phyloP scores from a whole-genome alignment of 2,888 invertebrate genomes.

The Erynnis tages region DNA sequence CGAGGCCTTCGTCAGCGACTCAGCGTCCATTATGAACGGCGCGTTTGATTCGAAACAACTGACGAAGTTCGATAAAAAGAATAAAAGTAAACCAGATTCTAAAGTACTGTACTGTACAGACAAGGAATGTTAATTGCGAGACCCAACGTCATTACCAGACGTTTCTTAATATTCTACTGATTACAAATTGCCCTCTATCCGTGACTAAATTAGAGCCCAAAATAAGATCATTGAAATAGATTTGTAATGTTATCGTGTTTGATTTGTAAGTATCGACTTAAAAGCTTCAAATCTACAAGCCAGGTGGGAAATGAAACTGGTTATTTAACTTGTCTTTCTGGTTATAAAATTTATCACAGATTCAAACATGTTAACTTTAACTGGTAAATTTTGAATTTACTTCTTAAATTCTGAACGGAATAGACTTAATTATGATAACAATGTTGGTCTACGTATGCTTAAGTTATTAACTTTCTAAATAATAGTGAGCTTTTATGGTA shows the following conservation, averaged over 20 bases:
- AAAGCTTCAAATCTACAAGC: neutral
- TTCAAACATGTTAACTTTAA: neutral
- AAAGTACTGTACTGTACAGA: slow-evolving; percentile 47
- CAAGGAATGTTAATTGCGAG: slow-evolving; percentile 39
- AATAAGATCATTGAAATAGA: slow-evolving; percentile 9
- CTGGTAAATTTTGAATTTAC: neutral
- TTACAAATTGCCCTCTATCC: slow-evolving; percentile 12
- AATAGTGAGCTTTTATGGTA: neutral
- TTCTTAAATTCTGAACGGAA: neutral
- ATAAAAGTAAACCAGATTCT: slow-evolving; percentile 47
- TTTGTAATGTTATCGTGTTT: slow-evolving; percentile 7
- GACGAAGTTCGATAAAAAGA: slow-evolving; percentile 40
- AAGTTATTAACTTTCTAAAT: slow-evolving; percentile 1
- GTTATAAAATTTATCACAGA: slow-evolving; percentile 10
- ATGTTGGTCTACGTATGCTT: neutral
- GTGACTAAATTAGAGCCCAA: slow-evolving; percentile 14
- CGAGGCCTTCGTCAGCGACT: slow-evolving; percentile 45
- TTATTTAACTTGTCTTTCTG: slow-evolving; percentile 12
- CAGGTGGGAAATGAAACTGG: neutral
- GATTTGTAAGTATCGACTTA: slow-evolving; percentile 3
- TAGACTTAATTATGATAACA: neutral
- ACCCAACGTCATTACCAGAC: slow-evolving; percentile 21
- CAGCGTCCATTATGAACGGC: slow-evolving; percentile 63
- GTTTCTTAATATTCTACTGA: slow-evolving; percentile 18
- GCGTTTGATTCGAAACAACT: slow-evolving; percentile 53